phyloP scores from a whole-genome alignment of 2,113 vertebrate genomes.

The Rana temporaria region DNA sequence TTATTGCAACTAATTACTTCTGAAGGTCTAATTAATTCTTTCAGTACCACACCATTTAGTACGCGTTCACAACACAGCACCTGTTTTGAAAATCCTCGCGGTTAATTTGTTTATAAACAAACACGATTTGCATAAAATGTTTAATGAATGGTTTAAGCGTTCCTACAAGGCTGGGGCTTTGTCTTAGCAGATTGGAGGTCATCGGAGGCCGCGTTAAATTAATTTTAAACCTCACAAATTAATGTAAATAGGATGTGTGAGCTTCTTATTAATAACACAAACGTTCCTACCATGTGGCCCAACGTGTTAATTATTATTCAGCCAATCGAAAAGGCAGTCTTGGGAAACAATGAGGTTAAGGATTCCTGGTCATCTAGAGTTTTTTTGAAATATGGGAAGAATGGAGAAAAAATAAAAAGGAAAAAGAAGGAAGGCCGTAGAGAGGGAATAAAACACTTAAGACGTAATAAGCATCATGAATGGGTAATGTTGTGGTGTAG shows the following conservation, averaged over 20 bases:
- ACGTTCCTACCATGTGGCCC: constrained; percentile 92
- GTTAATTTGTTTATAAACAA: constrained; percentile 98
- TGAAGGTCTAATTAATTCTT: constrained; percentile 99
- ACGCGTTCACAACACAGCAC: constrained; percentile 95
- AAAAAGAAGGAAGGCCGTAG: neutral
- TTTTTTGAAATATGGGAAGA: neutral
- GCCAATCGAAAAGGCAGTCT: constrained; percentile 82
- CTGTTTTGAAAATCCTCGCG: constrained; percentile 96
- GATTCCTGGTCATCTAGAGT: neutral
- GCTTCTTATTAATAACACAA: constrained; percentile 97
- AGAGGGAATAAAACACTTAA: neutral
- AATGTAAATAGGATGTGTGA: constrained; percentile 82
- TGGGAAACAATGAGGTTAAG: constrained; percentile 71
- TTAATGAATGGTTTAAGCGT: constrained; percentile 90
- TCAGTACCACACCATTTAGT: constrained; percentile 99
- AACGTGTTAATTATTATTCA: constrained; percentile 95
- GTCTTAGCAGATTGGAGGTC: constrained; percentile 81
- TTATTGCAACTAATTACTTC: constrained; percentile 99
- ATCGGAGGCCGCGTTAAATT: constrained; percentile 80
- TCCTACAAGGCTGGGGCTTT: constrained; percentile 79
- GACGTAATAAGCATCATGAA: neutral
- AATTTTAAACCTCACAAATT: constrained; percentile 86
- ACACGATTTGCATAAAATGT: constrained; percentile 97
- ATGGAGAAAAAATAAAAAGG: too few species aligned
- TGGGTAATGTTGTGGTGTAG: neutral